These are phyloP conservation scores for Cheilosia variabilis DNA, from an alignment of 2,888 invertebrate genomes.

Conservation along the genomic window DNA sequence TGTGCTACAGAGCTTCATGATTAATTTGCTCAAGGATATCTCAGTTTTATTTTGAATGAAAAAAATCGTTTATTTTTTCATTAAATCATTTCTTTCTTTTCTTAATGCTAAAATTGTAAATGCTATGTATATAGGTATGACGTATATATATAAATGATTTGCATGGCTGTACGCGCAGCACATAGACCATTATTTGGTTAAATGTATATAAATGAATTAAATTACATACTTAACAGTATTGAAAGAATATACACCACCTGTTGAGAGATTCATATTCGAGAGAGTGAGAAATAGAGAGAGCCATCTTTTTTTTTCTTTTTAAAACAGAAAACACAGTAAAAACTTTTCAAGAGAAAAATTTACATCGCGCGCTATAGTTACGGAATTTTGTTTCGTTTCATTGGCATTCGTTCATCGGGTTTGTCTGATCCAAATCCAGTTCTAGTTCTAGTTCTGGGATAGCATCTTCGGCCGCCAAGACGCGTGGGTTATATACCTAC, in stretches of 20 bases:
- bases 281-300: conserved; percentile 73
- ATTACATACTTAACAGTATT: conserved; percentile 70
- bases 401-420: neutral
- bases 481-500: conserved; percentile 7
- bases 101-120: conserved; percentile 64
- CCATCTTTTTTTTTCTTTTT: conserved; percentile 48
- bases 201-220: conserved; percentile 50
- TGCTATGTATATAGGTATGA: conserved; percentile 31
- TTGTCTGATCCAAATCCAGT: conserved; percentile 43
- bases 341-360: conserved; percentile 17
- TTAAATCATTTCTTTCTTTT: conserved; percentile 59
- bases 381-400: neutral
- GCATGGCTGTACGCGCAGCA: conserved; percentile 41
- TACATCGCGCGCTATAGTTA: conserved; percentile 9
- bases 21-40: conserved; percentile 69
- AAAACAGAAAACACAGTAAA: conserved; percentile 18
- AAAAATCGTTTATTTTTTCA: conserved; percentile 75
- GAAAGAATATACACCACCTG: conserved; percentile 73
- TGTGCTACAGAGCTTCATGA: conserved; percentile 70
- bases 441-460: conserved; percentile 17
- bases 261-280: conserved; percentile 70
- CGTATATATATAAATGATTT: conserved; percentile 24
- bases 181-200: conserved; percentile 33
- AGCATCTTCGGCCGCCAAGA: neutral
- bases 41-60: conserved; percentile 72